A percentile compares a stretch with the other conserved stretches of the same genome.
Evolutionary conservation across 2,888 invertebrate species (phyloP).

Genomic region (Nowickia ferox): DNA sequence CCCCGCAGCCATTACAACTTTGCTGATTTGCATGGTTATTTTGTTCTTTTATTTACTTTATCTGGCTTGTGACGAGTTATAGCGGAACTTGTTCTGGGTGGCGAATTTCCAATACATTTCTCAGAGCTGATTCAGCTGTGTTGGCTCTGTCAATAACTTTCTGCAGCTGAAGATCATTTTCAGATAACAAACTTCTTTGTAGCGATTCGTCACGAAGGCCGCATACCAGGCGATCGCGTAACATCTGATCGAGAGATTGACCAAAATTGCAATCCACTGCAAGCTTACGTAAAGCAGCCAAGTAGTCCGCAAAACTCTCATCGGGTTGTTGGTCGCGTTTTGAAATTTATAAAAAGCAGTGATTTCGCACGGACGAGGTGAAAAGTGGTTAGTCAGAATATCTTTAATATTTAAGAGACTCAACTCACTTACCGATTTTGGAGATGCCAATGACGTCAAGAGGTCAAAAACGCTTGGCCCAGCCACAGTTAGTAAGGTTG

Average conservation of each 20-base stretch:
- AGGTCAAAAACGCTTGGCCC: conserved; percentile 65
- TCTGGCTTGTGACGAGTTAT: background rate
- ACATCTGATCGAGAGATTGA: background rate
- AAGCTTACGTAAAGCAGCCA: background rate
- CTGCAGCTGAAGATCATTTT: conserved; percentile 51
- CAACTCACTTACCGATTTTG: conserved; percentile 47
- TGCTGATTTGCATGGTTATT: background rate
- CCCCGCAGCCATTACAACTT: conserved; percentile 56
- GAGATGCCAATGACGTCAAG: conserved; percentile 70
- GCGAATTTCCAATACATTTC: background rate
- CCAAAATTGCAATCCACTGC: background rate
- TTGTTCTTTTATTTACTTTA: background rate
- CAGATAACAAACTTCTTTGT: conserved; percentile 59
- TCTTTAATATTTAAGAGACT: conserved; percentile 31
- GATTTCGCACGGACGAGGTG: conserved; percentile 63
- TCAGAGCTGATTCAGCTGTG: no score
- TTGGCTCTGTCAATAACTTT: conserved; percentile 40
- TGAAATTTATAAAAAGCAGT: conserved; percentile 60
- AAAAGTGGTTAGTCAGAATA: conserved; percentile 66
- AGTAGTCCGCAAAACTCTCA: conserved; percentile 60
- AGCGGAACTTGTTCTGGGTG: background rate
- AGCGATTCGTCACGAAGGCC: conserved; percentile 63
- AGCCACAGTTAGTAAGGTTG: conserved; percentile 29
- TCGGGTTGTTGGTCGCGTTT: conserved; percentile 59
- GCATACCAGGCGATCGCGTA: conserved; percentile 48